Conservation (phyloP, 2,797 vertebrate species). For the Phoebastria nigripes region DNA sequence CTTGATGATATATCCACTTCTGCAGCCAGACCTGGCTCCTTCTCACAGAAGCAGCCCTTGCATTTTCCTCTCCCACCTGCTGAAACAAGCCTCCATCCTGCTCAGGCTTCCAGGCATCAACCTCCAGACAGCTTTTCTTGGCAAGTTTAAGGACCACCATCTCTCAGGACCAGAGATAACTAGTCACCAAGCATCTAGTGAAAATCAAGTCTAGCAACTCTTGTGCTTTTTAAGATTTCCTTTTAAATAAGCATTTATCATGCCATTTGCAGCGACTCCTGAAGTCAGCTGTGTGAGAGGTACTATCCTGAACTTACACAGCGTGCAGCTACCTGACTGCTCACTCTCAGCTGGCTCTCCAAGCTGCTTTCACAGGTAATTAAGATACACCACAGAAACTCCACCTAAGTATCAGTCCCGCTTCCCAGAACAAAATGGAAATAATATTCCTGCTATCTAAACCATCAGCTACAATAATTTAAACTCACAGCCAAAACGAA, state of each 20-base stretch:
- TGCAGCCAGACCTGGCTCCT: neutral
- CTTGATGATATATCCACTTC: neutral
- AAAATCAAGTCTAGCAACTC: neutral
- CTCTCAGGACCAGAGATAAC: neutral
- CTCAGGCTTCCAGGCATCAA: neutral
- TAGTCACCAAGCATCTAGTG: neutral
- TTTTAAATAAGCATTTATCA: neutral
- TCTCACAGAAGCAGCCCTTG: neutral
- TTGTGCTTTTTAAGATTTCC: neutral
- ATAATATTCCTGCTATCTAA: neutral
- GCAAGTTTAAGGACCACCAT: neutral
- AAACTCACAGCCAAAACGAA: neutral
- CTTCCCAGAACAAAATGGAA: neutral
- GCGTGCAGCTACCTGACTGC: accelerated
- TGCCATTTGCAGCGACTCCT: neutral
- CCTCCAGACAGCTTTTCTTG: neutral
- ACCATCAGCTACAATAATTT: neutral
- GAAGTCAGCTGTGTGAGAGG: accelerated
- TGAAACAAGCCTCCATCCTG: neutral
- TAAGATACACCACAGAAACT: neutral
- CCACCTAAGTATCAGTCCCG: neutral
- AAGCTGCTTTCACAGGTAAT: neutral
- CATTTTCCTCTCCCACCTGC: neutral
- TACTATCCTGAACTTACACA: neutral
- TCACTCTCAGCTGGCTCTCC: neutral